Base-by-base conservation (phyloP, 2,113 vertebrate genomes). In the Sturnus vulgaris region DNA sequence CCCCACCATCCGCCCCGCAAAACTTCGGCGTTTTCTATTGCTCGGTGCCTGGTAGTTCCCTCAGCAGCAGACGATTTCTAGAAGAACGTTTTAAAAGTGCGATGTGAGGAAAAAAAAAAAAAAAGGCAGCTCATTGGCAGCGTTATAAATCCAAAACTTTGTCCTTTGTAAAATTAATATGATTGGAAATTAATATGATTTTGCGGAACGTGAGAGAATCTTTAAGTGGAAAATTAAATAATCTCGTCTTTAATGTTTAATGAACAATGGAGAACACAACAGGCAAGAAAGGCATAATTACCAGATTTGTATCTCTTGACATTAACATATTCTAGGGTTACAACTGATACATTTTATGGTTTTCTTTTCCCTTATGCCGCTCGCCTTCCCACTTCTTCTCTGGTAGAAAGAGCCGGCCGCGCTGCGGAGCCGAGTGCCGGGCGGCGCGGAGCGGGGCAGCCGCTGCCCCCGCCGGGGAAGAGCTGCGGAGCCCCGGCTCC, bases 241-340 rank as follows among this genome's bases (percentile, higher is more conserved):
- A 92, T 81, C 80, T 81, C 88, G 42, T 71, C 86, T 93, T 90
- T 63, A 82, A 94, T 82, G 57, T 92, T 95, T 80, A 90, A 90
- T 92, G 91, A 83, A 84, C 88, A 78, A 85, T 21, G 89, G 88
- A 95, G 81, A 82, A 60, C 64, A 76, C 81, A 56, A 85, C 61
- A 24, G 70, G 50, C 76, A 84, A 83, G 90, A 88, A 91, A 81
- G 86, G 87, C 88, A 82, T 86, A 78, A 72, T 94, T 77, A 87
- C 85, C 55, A 94, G 82, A 80, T 92, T 88, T 84, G 71, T 92
- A 91, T 92, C 95, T 86, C 77, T 21, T n/a, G 47, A 15, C 60
- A 82, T 82, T 92, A 95, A 69, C 96, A 95, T 95, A 92, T 55
- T 94, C 92, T 95, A 92, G 83, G 78, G 90, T 94, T 95, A 91